These are phyloP conservation scores for Passer domesticus DNA, from an alignment of 2,113 vertebrate species.

Conservation along the genomic window DNA sequence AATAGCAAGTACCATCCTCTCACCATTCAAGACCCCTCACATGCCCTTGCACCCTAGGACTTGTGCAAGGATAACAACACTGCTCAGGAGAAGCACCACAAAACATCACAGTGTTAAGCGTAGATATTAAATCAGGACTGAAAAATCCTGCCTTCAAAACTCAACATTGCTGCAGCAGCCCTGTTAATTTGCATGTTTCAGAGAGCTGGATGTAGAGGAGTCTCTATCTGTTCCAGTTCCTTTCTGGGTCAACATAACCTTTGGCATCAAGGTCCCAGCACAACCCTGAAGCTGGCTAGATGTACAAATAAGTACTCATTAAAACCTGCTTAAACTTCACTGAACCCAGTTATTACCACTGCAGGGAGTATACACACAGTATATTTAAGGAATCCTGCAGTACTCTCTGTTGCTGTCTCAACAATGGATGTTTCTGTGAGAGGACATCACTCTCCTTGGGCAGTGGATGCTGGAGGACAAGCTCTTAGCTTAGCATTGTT, in stretches of 20 bases:
- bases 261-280: not conserved
- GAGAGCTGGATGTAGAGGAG: not conserved
- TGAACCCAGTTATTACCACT: not conserved
- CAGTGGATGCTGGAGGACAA: not conserved
- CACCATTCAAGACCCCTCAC: fast-evolving
- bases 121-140: not conserved
- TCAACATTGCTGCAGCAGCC: not conserved
- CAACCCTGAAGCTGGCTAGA: not conserved
- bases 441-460: not conserved
- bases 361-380: fast-evolving
- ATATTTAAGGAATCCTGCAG: not conserved
- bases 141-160: not conserved
- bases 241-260: not conserved
- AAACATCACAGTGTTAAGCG: not conserved
- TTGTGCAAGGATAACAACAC: not conserved
- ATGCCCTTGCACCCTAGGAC: not conserved
- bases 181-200: not conserved
- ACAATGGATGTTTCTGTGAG: not conserved
- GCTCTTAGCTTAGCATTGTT: not conserved
- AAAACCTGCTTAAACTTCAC: not conserved
- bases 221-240: not conserved
- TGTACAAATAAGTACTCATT: not conserved
- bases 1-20: not conserved
- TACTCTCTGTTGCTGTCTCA: not conserved
- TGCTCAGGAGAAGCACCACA: not conserved